phyloP scores from a whole-genome alignment of 2,113 vertebrate species.

The Scomber scombrus region DNA sequence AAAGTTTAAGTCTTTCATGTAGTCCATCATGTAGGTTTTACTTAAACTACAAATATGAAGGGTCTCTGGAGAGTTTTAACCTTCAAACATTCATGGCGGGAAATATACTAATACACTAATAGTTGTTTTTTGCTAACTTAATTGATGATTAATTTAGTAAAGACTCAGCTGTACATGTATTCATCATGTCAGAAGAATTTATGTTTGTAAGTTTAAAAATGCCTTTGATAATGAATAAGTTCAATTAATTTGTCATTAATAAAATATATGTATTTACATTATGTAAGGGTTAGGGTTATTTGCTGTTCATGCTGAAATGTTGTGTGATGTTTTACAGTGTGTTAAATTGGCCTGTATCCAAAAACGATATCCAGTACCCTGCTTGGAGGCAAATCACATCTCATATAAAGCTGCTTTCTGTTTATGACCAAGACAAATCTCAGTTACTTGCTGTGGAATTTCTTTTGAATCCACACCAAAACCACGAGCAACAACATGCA shows the following conservation, averaged over 20 bases:
- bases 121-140: too few relatives aligned
- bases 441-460: slow-evolving; percentile 62
- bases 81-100: too few relatives aligned
- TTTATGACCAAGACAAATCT: slow-evolving; percentile 67
- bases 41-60: too few relatives aligned
- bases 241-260: neutral
- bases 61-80: too few relatives aligned
- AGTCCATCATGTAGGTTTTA: too few relatives aligned
- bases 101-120: too few relatives aligned
- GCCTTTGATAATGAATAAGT: neutral
- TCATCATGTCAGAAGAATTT: neutral
- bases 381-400: slow-evolving; percentile 52
- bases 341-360: neutral
- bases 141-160: too few relatives aligned
- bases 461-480: slow-evolving; percentile 70
- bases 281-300: too few relatives aligned
- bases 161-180: too few relatives aligned
- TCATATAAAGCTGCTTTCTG: slow-evolving; percentile 28
- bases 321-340: neutral
- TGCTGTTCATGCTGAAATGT: neutral
- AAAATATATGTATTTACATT: neutral
- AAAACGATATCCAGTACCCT: neutral
- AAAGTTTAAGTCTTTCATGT: too few relatives aligned
- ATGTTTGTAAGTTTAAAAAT: neutral
- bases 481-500: slow-evolving; percentile 57